Percentiles rank a stretch among this genome's conserved stretches.
These are phyloP conservation scores for Natator depressus DNA, from an alignment of 2,113 vertebrate species.

Conservation along the genomic window DNA sequence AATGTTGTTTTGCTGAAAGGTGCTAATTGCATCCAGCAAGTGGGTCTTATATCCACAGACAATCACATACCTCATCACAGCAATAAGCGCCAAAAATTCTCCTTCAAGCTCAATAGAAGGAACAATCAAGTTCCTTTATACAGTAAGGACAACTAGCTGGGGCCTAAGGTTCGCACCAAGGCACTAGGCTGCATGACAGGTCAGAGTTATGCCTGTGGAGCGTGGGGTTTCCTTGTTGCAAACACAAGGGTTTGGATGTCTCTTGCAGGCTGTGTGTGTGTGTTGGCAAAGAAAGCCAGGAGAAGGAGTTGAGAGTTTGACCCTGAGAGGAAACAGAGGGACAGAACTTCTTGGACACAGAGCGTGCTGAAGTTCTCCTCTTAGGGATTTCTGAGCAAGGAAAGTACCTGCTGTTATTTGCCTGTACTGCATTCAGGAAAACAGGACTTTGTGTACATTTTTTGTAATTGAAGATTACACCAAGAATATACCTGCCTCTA, in stretches of 20 bases:
- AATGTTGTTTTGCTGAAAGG: neutral
- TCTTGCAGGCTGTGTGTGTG: neutral
- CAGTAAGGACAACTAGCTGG: neutral
- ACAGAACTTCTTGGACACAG: rapidly evolving
- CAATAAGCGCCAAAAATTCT: neutral
- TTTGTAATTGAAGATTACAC: neutral
- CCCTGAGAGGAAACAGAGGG: neutral
- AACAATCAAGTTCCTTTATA: neutral
- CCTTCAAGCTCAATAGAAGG: neutral
- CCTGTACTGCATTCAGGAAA: neutral
- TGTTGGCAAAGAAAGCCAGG: neutral
- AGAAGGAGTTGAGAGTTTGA: neutral
- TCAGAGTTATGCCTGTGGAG: too few species aligned
- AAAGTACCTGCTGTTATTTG: neutral
- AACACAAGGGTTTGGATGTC: neutral
- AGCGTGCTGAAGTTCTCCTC: neutral
- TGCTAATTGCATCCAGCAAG: neutral
- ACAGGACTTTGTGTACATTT: neutral
- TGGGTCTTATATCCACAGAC: neutral
- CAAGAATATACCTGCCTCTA: neutral
- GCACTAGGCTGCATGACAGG: neutral
- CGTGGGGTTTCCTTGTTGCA: neutral
- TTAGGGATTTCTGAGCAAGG: neutral
- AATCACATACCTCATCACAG: neutral
- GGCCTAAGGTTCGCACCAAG: neutral